Evolutionary conservation across 2,797 vertebrate species (phyloP).

Genomic region (Lemur catta): DNA sequence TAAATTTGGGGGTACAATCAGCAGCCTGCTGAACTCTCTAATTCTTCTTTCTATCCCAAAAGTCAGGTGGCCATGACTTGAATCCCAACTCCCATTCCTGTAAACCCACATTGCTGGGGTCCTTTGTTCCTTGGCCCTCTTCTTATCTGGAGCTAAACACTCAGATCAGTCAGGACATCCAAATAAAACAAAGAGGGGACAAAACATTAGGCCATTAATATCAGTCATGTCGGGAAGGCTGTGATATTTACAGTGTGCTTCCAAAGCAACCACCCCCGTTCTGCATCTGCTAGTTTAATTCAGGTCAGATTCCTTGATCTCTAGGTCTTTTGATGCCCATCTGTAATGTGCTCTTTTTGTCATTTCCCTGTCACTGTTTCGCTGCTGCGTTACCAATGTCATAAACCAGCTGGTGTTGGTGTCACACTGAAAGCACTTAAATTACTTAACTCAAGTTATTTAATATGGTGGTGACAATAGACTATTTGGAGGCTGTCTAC

Average conservation of each 20-base stretch:
- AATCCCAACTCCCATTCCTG: background rate
- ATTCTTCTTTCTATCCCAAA: background rate
- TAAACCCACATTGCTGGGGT: background rate
- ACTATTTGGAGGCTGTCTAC: background rate
- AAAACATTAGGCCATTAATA: background rate
- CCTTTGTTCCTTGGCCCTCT: background rate
- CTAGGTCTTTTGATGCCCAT: background rate
- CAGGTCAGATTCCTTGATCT: constrained; percentile 13
- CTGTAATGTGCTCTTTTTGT: background rate
- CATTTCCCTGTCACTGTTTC: background rate
- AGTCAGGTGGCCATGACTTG: background rate
- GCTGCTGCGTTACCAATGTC: background rate
- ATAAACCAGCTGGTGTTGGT: background rate
- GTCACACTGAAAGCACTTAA: background rate
- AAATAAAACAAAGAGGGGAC: background rate
- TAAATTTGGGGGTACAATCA: background rate
- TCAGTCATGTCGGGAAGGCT: background rate
- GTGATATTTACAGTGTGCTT: background rate
- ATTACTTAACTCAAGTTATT: background rate
- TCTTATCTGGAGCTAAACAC: background rate
- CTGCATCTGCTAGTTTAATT: background rate
- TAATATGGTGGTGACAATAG: background rate
- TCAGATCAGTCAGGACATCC: background rate
- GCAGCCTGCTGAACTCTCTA: background rate
- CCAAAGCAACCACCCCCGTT: background rate